A percentile compares a stretch with the other conserved stretches of the same genome.
These are phyloP conservation scores for Protodeltote pygarga DNA, from an alignment of 2,888 invertebrate genomes.

Conservation along the genomic window DNA sequence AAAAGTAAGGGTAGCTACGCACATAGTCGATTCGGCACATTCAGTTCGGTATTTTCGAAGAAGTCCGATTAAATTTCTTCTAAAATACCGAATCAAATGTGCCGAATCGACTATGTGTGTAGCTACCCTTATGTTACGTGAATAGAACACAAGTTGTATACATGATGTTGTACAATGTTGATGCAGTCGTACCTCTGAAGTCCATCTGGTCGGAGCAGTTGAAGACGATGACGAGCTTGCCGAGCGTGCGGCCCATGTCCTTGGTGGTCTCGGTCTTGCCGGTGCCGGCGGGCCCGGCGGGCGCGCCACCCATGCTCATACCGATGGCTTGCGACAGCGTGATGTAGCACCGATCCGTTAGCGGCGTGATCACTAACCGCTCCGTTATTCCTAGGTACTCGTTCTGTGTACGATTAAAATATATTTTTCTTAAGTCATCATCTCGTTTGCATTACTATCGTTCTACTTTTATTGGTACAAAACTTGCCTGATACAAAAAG, in stretches of 20 bases:
- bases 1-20: too few species aligned
- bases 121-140: too few species aligned
- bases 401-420: too few species aligned
- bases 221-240: slow-evolving; percentile 96
- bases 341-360: slow-evolving; percentile 96
- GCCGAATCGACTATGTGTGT: too few species aligned
- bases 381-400: slow-evolving; percentile 96
- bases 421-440: too few species aligned
- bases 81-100: too few species aligned
- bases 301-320: slow-evolving; percentile 96
- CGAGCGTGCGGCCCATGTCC: slow-evolving; percentile 96
- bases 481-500: slow-evolving; percentile 90
- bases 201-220: slow-evolving; percentile 98
- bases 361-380: slow-evolving; percentile 95
- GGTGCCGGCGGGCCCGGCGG: slow-evolving; percentile 97
- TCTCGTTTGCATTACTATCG: too few species aligned
- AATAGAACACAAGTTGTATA: too few species aligned
- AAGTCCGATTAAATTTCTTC: too few species aligned
- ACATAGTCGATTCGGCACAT: neutral
- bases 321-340: slow-evolving; percentile 95
- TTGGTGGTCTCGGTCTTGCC: slow-evolving; percentile 97
- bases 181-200: slow-evolving; percentile 89
- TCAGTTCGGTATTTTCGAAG: too few species aligned
- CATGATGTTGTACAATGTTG: too few species aligned
- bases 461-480: neutral